These are phyloP conservation scores for Polyodon spathula DNA, from an alignment of 2,113 vertebrate species.

Conservation along the genomic window DNA sequence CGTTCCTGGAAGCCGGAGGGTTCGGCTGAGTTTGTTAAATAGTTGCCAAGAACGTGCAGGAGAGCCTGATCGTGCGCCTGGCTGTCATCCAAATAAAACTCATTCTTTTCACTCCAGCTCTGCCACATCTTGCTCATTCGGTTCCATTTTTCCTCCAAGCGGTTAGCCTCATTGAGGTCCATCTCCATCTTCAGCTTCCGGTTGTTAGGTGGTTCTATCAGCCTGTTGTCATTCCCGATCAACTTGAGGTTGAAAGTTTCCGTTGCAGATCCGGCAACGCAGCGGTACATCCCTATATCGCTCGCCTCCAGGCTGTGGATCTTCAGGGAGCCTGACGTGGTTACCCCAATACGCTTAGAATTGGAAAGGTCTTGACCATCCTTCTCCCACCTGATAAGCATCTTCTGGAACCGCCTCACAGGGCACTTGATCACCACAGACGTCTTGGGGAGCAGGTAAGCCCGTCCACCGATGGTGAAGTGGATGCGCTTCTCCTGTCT, in stretches of 20 bases:
- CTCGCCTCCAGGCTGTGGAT: slow-evolving; percentile 58
- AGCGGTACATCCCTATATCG: slow-evolving; percentile 70
- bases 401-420: slow-evolving; percentile 66
- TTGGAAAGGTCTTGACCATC: slow-evolving; percentile 54
- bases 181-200: slow-evolving; percentile 6
- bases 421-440: slow-evolving; percentile 80
- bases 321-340: slow-evolving; percentile 72
- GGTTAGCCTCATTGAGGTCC: slow-evolving; percentile 38
- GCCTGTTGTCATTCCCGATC: slow-evolving; percentile 63
- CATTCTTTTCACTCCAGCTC: slow-evolving; percentile 55
- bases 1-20: slow-evolving; percentile 30
- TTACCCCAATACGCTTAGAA: slow-evolving; percentile 64
- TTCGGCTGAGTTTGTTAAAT: slow-evolving; percentile 38
- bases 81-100: slow-evolving; percentile 48
- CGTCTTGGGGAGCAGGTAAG: slow-evolving; percentile 80
- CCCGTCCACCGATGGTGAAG: slow-evolving; percentile 72
- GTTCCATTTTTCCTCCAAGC: slow-evolving; percentile 57
- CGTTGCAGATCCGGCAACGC: slow-evolving; percentile 58
- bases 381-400: slow-evolving; percentile 77
- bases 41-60: slow-evolving; percentile 31
- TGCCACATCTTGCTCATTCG: slow-evolving; percentile 56
- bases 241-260: slow-evolving; percentile 71
- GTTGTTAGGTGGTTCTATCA: slow-evolving; percentile 47
- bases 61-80: slow-evolving; percentile 35
- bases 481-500: slow-evolving; percentile 71